These are phyloP conservation scores for Argynnis bischoffii DNA, from an alignment of 2,888 invertebrate species.

Conservation along the genomic window DNA sequence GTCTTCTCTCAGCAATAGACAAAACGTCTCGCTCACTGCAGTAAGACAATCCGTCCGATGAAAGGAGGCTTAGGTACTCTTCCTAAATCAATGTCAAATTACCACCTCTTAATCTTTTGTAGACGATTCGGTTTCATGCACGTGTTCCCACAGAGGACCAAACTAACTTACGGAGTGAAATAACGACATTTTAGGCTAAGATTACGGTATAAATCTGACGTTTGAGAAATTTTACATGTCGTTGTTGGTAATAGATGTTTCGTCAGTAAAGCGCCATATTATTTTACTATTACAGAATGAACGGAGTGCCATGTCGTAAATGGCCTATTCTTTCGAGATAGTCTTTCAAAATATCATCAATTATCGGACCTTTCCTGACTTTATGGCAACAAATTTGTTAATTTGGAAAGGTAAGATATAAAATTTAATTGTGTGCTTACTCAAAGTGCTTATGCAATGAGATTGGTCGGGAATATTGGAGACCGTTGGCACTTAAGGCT, in stretches of 20 bases:
- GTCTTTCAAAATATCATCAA: constrained; percentile 52
- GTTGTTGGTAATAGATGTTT: constrained; percentile 70
- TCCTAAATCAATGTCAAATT: constrained; percentile 81
- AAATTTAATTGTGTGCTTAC: constrained; percentile 42
- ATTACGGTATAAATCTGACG: constrained; percentile 72
- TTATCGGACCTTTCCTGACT: constrained; percentile 47
- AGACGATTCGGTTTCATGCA: constrained; percentile 75
- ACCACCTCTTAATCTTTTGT: constrained; percentile 80
- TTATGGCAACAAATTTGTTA: constrained; percentile 44
- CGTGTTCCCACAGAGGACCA: constrained; percentile 62
- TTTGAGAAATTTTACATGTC: constrained; percentile 77
- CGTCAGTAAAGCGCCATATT: constrained; percentile 62
- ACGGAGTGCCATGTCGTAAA: constrained; percentile 68
- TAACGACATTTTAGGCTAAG: constrained; percentile 56
- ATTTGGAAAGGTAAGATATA: constrained; percentile 39
- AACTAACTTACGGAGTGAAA: constrained; percentile 58
- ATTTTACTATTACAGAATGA: constrained; percentile 58
- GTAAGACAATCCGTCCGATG: constrained; percentile 74
- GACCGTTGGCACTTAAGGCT: constrained; percentile 65
- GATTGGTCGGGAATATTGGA: constrained; percentile 43
- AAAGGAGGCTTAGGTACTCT: constrained; percentile 59
- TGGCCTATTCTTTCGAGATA: constrained; percentile 59
- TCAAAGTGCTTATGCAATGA: constrained; percentile 39
- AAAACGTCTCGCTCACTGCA: constrained; percentile 56
- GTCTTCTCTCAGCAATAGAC: constrained; percentile 50